These are phyloP conservation scores for Lithophane leautieri DNA, from an alignment of 2,888 invertebrate genomes.

Conservation along the genomic window DNA sequence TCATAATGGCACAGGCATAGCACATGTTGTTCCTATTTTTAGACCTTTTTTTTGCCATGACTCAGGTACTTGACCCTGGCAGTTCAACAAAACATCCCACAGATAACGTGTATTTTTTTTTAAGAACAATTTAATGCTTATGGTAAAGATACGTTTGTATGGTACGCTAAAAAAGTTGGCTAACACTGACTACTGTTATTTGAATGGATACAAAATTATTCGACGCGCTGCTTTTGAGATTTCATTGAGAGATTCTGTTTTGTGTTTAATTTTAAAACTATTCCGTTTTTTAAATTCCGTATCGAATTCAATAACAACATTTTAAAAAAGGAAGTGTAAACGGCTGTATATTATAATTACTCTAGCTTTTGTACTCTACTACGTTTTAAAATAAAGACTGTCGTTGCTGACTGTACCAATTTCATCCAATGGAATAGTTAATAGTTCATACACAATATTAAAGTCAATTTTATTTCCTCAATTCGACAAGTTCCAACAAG, in stretches of 20 bases:
- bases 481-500: slow-evolving; percentile 49
- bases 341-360: neutral
- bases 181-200: neutral
- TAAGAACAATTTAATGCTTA: neutral
- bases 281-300: neutral
- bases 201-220: neutral
- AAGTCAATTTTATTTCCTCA: slow-evolving; percentile 3
- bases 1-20: neutral
- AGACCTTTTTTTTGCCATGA: slow-evolving; percentile 17
- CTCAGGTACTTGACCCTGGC: slow-evolving; percentile 20
- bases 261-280: neutral
- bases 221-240: neutral
- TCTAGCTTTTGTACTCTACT: too few relatives aligned
- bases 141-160: neutral
- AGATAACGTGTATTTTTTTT: slow-evolving; percentile 10
- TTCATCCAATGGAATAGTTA: neutral
- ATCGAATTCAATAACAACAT: neutral
- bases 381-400: neutral
- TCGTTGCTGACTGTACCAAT: too few relatives aligned
- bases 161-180: neutral
- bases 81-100: slow-evolving; percentile 21
- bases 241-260: neutral
- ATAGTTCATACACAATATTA: neutral
- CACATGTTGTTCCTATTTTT: neutral
- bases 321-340: neutral